Evolutionary conservation across 2,888 invertebrate genomes (phyloP).

Genomic region (Drosophila anomelani): DNA sequence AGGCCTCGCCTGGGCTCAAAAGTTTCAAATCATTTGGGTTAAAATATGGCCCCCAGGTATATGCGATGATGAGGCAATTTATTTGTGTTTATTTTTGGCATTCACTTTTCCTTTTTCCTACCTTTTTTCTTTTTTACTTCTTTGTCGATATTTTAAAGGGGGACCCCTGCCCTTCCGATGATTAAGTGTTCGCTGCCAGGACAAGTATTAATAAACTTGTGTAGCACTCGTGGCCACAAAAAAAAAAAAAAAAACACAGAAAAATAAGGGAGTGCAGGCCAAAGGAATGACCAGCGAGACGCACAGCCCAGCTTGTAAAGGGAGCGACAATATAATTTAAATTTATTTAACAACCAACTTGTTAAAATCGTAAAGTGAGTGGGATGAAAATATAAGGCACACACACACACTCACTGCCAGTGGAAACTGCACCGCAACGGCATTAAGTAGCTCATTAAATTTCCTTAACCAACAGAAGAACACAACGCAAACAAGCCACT

Average conservation of each 20-base stretch:
- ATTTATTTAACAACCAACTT: conserved; percentile 79
- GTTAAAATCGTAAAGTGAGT: conserved; percentile 67
- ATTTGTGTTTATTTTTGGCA: conserved; percentile 44
- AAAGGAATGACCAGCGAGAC: conserved; percentile 59
- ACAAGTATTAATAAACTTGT: conserved; percentile 64
- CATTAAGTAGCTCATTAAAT: conserved; percentile 80
- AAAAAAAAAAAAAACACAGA: background rate
- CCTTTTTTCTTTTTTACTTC: conserved; percentile 34
- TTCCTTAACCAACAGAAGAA: conserved; percentile 51
- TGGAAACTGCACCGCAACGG: conserved; percentile 61
- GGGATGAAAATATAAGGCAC: conserved; percentile 13
- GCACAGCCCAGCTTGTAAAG: conserved; percentile 38
- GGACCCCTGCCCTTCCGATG: conserved; percentile 46
- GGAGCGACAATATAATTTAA: conserved; percentile 72
- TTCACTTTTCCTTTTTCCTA: conserved; percentile 13
- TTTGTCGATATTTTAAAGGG: conserved; percentile 41
- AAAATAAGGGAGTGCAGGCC: conserved; percentile 9
- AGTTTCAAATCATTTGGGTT: conserved; percentile 41
- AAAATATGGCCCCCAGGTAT: conserved; percentile 42
- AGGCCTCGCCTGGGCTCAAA: conserved; percentile 22
- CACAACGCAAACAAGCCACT: conserved; percentile 47
- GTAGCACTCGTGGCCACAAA: conserved; percentile 31
- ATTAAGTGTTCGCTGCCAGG: conserved; percentile 62
- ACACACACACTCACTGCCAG: conserved; percentile 10
- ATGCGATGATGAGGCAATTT: conserved; percentile 49